These are phyloP conservation scores for Rhagoletis pomonella DNA, from an alignment of 1,140 invertebrate species.

Conservation along the genomic window DNA sequence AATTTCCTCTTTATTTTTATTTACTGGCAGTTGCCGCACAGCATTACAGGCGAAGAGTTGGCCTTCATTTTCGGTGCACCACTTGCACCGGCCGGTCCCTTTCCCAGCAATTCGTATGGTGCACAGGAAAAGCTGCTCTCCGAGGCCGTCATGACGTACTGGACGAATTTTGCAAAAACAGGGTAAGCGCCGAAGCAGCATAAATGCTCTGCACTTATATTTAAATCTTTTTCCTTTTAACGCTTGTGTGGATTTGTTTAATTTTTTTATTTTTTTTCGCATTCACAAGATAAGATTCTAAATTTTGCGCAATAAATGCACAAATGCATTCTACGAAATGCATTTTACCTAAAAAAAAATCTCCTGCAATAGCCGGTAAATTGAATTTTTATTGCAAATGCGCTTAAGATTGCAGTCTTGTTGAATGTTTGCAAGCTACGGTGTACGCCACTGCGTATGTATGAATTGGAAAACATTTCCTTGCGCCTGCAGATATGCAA, in stretches of 20 bases:
- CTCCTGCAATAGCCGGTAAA: background rate
- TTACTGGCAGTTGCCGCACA: constrained; percentile 74
- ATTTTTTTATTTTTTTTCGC: background rate
- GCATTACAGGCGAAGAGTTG: constrained; percentile 91
- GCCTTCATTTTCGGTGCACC: constrained; percentile 94
- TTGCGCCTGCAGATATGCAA: background rate
- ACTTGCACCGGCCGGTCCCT: constrained; percentile 84
- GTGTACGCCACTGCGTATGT: background rate
- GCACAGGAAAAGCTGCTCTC: constrained; percentile 85
- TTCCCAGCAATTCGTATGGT: constrained; percentile 81
- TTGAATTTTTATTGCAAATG: constrained; percentile 45
- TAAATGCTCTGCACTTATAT: background rate
- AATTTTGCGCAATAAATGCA: background rate
- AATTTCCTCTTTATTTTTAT: background rate
- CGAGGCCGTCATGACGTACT: constrained; percentile 89
- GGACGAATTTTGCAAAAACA: constrained; percentile 91
- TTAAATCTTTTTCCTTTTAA: background rate
- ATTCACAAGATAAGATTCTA: background rate
- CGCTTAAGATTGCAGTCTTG: background rate
- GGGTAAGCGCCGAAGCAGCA: constrained; percentile 79
- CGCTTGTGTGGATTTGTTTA: background rate
- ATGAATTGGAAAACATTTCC: background rate
- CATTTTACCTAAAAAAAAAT: background rate
- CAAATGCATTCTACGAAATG: constrained; percentile 10
- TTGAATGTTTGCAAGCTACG: background rate